A percentile compares a stretch with the other conserved stretches of the same genome.
Conservation (phyloP, 2,888 invertebrate genomes). For the Anaspis maculata region DNA sequence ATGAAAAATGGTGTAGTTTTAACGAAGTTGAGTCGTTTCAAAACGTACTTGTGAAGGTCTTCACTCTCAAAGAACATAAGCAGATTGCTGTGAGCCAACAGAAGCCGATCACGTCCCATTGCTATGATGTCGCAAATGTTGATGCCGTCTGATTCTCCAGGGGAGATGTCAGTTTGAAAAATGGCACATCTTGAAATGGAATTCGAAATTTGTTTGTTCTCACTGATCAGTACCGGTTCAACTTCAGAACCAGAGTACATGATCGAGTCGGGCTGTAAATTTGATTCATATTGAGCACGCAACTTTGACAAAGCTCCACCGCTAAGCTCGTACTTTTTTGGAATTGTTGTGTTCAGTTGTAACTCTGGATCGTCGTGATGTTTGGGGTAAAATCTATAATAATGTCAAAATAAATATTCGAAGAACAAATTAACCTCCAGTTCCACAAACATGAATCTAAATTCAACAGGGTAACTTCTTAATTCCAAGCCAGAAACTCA, state of each 20-base stretch:
- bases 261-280: too few relatives aligned
- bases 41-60: too few relatives aligned
- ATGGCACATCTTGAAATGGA: too few relatives aligned
- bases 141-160: conserved; percentile 5
- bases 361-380: background rate
- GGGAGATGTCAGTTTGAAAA: conserved; percentile 7
- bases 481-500: too few relatives aligned
- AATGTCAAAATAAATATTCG: background rate
- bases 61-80: conserved; percentile 10
- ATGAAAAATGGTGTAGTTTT: conserved; percentile 4
- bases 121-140: conserved; percentile 12
- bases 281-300: too few relatives aligned
- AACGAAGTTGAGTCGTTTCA: conserved; percentile 6
- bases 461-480: too few relatives aligned
- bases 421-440: too few relatives aligned
- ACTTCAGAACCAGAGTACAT: too few relatives aligned
- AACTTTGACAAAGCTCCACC: too few relatives aligned
- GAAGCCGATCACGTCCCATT: conserved; percentile 11
- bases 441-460: too few relatives aligned
- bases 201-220: too few relatives aligned
- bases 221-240: too few relatives aligned
- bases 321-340: background rate
- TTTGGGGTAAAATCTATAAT: background rate
- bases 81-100: conserved; percentile 10
- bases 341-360: background rate